Evolutionary conservation across 2,888 invertebrate genomes (phyloP).

Genomic region (Lithophane socia): DNA sequence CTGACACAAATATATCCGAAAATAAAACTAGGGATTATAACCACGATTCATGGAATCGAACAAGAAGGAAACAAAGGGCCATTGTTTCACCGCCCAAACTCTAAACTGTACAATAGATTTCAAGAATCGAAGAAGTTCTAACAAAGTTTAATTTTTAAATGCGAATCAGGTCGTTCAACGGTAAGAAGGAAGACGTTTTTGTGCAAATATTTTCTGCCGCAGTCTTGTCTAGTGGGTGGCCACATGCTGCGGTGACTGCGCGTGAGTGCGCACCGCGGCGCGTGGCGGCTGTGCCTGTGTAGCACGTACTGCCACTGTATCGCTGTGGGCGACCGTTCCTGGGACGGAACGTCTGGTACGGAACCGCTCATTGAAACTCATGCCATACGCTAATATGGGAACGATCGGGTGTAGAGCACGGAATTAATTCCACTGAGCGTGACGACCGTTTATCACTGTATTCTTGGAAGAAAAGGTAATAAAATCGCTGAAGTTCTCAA

Average conservation of each 20-base stretch:
- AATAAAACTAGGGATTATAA: slow-evolving; percentile 89
- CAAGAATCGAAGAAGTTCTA: slow-evolving; percentile 87
- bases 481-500: slow-evolving; percentile 77
- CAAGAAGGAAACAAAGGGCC: slow-evolving; percentile 88
- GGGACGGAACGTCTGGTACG: slow-evolving; percentile 71
- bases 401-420: slow-evolving; percentile 69
- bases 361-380: slow-evolving; percentile 71
- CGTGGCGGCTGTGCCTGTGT: slow-evolving; percentile 70
- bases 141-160: slow-evolving; percentile 87
- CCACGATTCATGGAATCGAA: slow-evolving; percentile 90
- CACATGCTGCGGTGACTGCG: slow-evolving; percentile 80
- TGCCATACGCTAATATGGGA: slow-evolving; percentile 54
- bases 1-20: slow-evolving; percentile 89
- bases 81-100: slow-evolving; percentile 85
- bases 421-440: slow-evolving; percentile 69
- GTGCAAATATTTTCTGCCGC: slow-evolving; percentile 84
- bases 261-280: slow-evolving; percentile 71
- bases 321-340: slow-evolving; percentile 70
- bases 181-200: slow-evolving; percentile 90
- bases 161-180: slow-evolving; percentile 88
- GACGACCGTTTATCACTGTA: slow-evolving; percentile 70
- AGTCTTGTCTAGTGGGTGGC: slow-evolving; percentile 74
- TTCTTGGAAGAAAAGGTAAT: slow-evolving; percentile 75
- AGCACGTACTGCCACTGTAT: slow-evolving; percentile 78
- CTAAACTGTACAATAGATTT: slow-evolving; percentile 89